Conservation (phyloP, 2,888 invertebrate species). For the Parnassius mnemosyne region DNA sequence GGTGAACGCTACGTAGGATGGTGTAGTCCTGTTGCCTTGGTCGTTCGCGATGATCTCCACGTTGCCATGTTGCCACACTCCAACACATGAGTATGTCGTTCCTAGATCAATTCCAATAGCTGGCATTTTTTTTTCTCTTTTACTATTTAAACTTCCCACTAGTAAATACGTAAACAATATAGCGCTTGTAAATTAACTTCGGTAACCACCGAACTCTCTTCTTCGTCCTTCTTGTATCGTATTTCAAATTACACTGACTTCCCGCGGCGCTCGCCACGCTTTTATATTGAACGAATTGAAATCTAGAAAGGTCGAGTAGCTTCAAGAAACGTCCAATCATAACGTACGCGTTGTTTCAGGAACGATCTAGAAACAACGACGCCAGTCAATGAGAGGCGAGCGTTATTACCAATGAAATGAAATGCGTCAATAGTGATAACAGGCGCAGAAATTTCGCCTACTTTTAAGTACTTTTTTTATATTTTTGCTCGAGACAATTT, state of each 20-base stretch:
- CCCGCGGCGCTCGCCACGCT: conserved; percentile 8
- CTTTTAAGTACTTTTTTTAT: background rate
- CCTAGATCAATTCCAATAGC: conserved; percentile 84
- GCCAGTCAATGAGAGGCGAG: background rate
- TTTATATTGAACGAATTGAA: conserved; percentile 16
- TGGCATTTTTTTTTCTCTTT: conserved; percentile 49
- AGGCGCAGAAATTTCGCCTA: conserved; percentile 2
- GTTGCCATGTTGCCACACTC: conserved; percentile 86
- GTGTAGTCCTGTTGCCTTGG: conserved; percentile 87
- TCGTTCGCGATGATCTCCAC: conserved; percentile 95
- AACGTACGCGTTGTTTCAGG: background rate
- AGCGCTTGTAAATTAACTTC: conserved; percentile 24
- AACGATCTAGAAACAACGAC: conserved; percentile 7
- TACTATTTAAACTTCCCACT: conserved; percentile 14
- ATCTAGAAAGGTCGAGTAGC: conserved; percentile 5
- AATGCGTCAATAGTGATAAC: conserved; percentile 48
- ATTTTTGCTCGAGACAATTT: background rate
- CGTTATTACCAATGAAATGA: background rate
- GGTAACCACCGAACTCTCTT: conserved; percentile 20
- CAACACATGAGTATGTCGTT: conserved; percentile 82
- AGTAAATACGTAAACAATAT: background rate
- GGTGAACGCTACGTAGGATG: conserved; percentile 80
- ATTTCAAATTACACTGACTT: conserved; percentile 16
- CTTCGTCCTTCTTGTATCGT: conserved; percentile 9
- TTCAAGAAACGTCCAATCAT: conserved; percentile 6